These are phyloP conservation scores for Naso thynnoides DNA, from an alignment of 2,797 vertebrate genomes.

Conservation along the genomic window DNA sequence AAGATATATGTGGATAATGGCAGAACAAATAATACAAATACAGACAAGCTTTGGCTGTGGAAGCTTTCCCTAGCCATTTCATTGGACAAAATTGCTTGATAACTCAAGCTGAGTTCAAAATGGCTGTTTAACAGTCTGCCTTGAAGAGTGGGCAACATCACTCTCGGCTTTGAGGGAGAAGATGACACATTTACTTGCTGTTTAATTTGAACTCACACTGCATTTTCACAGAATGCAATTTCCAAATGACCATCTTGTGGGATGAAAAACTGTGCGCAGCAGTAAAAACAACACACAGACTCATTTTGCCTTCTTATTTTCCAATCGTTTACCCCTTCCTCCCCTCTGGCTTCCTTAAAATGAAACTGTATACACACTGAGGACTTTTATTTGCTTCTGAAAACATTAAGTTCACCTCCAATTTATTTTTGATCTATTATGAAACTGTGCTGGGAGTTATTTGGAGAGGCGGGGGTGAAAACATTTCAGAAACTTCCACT, in stretches of 20 bases:
- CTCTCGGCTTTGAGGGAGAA: constrained; percentile 21
- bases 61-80: constrained; percentile 16
- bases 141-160: constrained; percentile 16
- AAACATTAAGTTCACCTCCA: constrained; percentile 45
- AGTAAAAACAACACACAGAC: constrained; percentile 14
- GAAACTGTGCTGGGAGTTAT: constrained; percentile 19
- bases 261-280: constrained; percentile 13
- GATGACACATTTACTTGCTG: constrained; percentile 34
- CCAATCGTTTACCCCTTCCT: neutral
- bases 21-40: constrained; percentile 45
- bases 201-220: constrained; percentile 49
- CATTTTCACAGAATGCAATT: constrained; percentile 37
- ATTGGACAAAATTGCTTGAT: constrained; percentile 43
- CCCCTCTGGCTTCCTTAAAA: neutral
- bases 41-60: constrained; percentile 15
- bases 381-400: constrained; percentile 39
- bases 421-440: constrained; percentile 46
- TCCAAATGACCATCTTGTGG: constrained; percentile 26
- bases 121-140: constrained; percentile 58
- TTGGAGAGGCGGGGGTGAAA: constrained; percentile 15
- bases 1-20: constrained; percentile 43
- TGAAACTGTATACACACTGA: neutral
- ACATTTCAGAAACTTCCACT: constrained; percentile 44
- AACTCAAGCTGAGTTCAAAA: constrained; percentile 38
- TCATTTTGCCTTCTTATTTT: constrained; percentile 6